Evolutionary conservation across 2,797 vertebrate species (phyloP).

Genomic region (Pseudomugil tenellus): DNA sequence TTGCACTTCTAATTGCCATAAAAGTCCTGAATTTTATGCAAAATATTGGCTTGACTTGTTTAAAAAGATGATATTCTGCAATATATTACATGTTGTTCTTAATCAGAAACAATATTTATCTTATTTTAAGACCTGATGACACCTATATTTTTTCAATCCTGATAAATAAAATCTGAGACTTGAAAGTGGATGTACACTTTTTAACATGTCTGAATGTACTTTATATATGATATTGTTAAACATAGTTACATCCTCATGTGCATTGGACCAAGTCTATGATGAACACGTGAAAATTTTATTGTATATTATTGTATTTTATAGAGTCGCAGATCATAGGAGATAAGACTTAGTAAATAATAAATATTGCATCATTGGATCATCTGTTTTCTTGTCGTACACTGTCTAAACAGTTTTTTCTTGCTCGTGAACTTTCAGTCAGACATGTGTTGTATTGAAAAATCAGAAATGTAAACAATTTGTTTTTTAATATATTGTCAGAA

Average conservation of each 20-base stretch:
- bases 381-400: constrained; percentile 60
- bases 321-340: constrained; percentile 46
- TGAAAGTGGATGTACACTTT: background rate
- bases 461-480: constrained; percentile 43
- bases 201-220: constrained; percentile 20
- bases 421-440: constrained; percentile 44
- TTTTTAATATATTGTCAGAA: constrained; percentile 44
- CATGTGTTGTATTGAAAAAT: constrained; percentile 55
- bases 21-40: too few species aligned
- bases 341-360: constrained; percentile 30
- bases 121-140: background rate
- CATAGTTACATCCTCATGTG: constrained; percentile 39
- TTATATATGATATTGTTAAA: constrained; percentile 38
- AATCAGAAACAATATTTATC: background rate
- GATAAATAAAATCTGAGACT: background rate
- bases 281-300: constrained; percentile 47
- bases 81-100: background rate
- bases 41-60: background rate
- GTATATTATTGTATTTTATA: constrained; percentile 62
- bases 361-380: constrained; percentile 29
- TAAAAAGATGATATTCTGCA: background rate
- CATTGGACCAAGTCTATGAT: constrained; percentile 44
- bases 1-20: too few species aligned
- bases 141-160: background rate
- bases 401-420: constrained; percentile 56